Evolutionary conservation across 2,888 invertebrate genomes (phyloP).

Genomic region (Xanthostigma xanthostigma): DNA sequence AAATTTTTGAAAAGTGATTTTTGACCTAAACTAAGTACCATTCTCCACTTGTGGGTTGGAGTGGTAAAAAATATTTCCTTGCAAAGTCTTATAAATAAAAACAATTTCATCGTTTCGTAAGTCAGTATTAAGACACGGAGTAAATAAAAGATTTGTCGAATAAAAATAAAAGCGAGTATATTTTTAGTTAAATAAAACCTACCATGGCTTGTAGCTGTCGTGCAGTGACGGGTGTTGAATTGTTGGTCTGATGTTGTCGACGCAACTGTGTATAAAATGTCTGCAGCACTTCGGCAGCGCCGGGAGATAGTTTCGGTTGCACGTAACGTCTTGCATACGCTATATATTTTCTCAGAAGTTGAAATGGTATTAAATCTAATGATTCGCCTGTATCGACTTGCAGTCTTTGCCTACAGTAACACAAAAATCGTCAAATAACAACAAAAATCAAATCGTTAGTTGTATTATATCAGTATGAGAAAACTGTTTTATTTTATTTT

Average conservation of each 20-base stretch:
- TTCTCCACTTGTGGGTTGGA: too few species aligned
- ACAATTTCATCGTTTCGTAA: too few species aligned
- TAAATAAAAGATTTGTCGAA: too few species aligned
- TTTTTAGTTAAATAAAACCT: too few species aligned
- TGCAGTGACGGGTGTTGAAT: slow-evolving; percentile 69
- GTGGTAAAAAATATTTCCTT: too few species aligned
- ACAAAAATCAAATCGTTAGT: neutral
- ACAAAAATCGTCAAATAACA: slow-evolving; percentile 1
- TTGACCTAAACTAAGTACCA: too few species aligned
- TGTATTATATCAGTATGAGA: neutral
- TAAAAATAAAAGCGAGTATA: too few species aligned
- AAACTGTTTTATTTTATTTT: too few species aligned
- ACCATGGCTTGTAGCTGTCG: slow-evolving; percentile 82
- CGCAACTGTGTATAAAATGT: slow-evolving; percentile 70
- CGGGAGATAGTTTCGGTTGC: slow-evolving; percentile 56
- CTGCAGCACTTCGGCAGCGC: slow-evolving; percentile 56
- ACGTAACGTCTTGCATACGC: slow-evolving; percentile 82
- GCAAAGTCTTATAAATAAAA: too few species aligned
- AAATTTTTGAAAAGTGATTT: too few species aligned
- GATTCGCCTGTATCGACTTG: slow-evolving; percentile 41
- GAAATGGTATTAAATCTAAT: slow-evolving; percentile 57
- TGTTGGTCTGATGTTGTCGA: slow-evolving; percentile 44
- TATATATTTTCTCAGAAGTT: slow-evolving; percentile 75
- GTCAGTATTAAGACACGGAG: too few species aligned
- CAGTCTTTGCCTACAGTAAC: slow-evolving; percentile 39